phyloP scores from a whole-genome alignment of 2,113 vertebrate species.

The Neofelis nebulosa region DNA sequence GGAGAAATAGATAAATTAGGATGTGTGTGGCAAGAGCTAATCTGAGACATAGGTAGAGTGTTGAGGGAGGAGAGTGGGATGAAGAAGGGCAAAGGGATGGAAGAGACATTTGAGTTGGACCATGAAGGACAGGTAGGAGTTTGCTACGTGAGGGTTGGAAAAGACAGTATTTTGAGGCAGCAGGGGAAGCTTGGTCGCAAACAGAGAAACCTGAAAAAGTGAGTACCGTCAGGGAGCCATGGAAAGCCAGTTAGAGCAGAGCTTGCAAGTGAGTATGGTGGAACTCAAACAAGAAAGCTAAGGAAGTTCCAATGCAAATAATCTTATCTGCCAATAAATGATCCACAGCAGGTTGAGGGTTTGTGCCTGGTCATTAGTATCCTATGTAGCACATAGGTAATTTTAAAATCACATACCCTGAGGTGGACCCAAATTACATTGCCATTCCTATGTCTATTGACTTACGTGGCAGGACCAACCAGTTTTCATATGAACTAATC shows the following conservation, averaged over 20 bases:
- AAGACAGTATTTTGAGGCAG: not conserved
- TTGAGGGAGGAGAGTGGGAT: not conserved
- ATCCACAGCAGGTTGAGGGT: not conserved
- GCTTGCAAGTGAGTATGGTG: not conserved
- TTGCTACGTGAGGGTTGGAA: not conserved
- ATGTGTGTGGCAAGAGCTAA: not conserved
- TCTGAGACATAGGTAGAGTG: not conserved
- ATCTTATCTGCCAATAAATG: not conserved
- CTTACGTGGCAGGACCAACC: not conserved
- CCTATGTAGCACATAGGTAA: not conserved
- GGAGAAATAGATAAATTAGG: not conserved
- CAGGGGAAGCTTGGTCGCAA: not conserved
- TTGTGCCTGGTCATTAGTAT: not conserved
- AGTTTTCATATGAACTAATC: not conserved
- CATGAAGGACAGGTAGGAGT: not conserved
- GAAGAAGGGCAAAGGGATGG: not conserved
- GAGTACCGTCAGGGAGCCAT: not conserved
- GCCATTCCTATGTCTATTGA: not conserved
- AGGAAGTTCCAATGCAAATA: not conserved
- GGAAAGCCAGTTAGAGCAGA: not conserved
- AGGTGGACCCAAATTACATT: not conserved
- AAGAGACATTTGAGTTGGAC: not conserved
- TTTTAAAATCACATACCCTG: not conserved
- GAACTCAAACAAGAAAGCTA: not conserved
- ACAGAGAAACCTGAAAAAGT: not conserved